Percentiles rank a stretch among this genome's conserved stretches.
These are phyloP conservation scores for Aphaenogaster rudis DNA, from an alignment of 1,140 invertebrate genomes.

Conservation along the genomic window DNA sequence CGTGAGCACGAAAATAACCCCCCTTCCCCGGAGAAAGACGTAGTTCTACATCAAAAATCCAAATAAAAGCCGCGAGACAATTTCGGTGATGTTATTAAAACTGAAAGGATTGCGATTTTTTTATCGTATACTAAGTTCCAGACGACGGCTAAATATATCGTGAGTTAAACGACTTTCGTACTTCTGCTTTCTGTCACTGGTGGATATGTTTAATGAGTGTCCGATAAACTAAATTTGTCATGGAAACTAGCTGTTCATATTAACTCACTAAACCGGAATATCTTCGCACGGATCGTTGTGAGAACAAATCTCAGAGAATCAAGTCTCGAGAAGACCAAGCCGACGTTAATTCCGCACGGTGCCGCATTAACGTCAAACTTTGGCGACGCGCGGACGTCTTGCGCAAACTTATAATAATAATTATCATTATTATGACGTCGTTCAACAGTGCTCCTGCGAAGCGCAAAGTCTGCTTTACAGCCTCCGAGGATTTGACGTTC, in stretches of 20 bases:
- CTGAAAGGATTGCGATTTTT: background rate
- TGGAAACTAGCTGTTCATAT: conserved; percentile 11
- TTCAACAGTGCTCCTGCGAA: conserved; percentile 37
- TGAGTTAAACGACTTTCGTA: background rate
- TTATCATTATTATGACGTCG: conserved; percentile 72
- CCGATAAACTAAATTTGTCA: background rate
- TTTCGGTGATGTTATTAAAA: background rate
- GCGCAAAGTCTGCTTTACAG: conserved; percentile 34
- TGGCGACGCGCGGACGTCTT: conserved; percentile 53
- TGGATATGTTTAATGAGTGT: background rate
- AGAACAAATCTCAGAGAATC: conserved; percentile 53
- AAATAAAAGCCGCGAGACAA: background rate
- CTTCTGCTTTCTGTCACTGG: background rate
- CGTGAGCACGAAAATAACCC: no score
- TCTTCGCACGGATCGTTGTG: conserved; percentile 24
- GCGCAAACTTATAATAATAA: conserved; percentile 69
- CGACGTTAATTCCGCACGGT: conserved; percentile 55
- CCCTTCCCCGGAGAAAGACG: no score
- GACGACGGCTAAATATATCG: background rate
- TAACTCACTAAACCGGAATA: conserved; percentile 42
- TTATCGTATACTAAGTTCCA: background rate
- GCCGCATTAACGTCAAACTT: conserved; percentile 55
- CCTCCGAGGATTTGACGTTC: conserved; percentile 48
- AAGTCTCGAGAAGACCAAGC: conserved; percentile 32
- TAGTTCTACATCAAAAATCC: no score